Evolutionary conservation across 2,797 vertebrate genomes (phyloP).

Genomic region (Sebastiscus tertius): DNA sequence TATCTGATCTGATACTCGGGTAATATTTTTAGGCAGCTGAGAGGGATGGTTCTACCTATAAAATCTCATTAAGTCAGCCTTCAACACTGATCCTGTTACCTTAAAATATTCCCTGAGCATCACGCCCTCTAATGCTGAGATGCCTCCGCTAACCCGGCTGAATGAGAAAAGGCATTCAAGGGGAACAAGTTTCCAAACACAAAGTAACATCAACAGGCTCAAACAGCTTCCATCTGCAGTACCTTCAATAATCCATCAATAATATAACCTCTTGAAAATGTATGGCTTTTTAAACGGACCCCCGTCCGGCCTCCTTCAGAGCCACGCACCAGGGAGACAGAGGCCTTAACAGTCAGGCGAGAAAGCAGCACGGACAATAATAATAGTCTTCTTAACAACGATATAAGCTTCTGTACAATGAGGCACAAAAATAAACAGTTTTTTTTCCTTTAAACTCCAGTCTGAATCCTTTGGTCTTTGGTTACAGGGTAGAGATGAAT

Average conservation of each 20-base stretch:
- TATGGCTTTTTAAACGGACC: conserved; percentile 80
- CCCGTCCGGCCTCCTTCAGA: conserved; percentile 46
- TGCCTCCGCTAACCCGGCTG: conserved; percentile 28
- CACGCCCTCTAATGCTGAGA: conserved; percentile 18
- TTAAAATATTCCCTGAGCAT: conserved; percentile 3
- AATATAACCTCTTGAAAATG: conserved; percentile 42
- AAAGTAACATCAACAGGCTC: conserved; percentile 25
- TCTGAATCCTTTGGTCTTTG: conserved; percentile 74
- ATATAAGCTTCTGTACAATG: conserved; percentile 67
- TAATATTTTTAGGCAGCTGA: background rate
- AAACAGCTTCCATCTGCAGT: conserved; percentile 39
- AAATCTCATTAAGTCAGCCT: background rate
- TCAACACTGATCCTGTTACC: background rate
- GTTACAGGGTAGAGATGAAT: conserved; percentile 43
- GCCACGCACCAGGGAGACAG: background rate
- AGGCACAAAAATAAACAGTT: conserved; percentile 73
- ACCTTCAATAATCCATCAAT: conserved; percentile 59
- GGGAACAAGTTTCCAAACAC: conserved; percentile 27
- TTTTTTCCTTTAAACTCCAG: conserved; percentile 23
- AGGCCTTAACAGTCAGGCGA: conserved; percentile 40
- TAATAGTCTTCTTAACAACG: conserved; percentile 33
- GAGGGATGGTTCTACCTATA: background rate
- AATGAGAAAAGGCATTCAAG: conserved; percentile 61
- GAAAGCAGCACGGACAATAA: conserved; percentile 55
- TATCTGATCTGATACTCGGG: background rate